Base-by-base conservation (phyloP, 2,113 vertebrate species). In the Myotis davidii region DNA sequence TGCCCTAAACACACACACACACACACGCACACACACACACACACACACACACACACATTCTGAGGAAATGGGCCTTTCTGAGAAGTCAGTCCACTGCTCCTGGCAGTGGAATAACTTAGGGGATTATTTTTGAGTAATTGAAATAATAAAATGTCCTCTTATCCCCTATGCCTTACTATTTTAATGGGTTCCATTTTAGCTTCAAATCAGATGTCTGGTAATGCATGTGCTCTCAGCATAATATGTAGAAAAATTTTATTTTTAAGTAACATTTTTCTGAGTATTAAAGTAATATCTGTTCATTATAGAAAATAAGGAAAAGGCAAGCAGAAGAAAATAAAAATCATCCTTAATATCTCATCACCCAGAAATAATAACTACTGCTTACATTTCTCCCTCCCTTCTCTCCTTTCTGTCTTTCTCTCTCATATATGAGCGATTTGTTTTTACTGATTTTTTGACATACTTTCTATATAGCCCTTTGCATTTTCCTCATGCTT, bases 311-410 rank as follows among this genome's bases (percentile, higher is more conserved):
- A 91, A 48, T 6, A 78, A 54, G 50, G 6, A 27, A 48, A 67
- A 83, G 32, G 20, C 32, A 88, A 85, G 13, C 4, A 89, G 34
- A 93, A 96, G 72, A 92, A 91, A 90, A 83, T 39, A 64, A 96
- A 90, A 96, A 48, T 64, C 37, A 52, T 72, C 45, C n/a, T 79
- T 93, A 85, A 45, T 85, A 34, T 65, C 29, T 76, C n/a, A 59
- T 50, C 0, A 61, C 12, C 18, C 3, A 20, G 42, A 59, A 92
- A 59, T 89, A 85, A 56, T 74, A 81, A 59, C 61, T 65, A 32
- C 54, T 73, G 48, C n/a, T 45, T 70, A 59, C 27, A 16, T 81
- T 48, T 90, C 25, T 70, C 50, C 12, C 3, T 42, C 34, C 65
- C 39, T 2, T n/a, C 29, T 32, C 12, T 1, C 32, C 32, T 20